Conservation (phyloP, 1,140 invertebrate species). For the Drosophila subpulchrella region DNA sequence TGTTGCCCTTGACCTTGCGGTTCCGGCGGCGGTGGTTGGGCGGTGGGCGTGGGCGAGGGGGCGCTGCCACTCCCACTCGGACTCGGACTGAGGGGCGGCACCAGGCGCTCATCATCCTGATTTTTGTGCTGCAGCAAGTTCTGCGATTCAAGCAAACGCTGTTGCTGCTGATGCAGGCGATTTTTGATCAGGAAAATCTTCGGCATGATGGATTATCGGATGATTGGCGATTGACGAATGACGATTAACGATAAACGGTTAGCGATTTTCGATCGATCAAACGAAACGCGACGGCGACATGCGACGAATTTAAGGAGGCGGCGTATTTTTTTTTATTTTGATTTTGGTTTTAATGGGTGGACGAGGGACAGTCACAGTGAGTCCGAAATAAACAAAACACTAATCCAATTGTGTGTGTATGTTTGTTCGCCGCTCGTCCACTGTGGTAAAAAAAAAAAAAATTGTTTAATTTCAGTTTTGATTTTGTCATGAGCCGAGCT, state of each 20-base stretch:
- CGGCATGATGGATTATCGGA: constrained; percentile 87
- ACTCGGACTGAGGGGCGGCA: constrained; percentile 82
- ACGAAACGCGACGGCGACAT: constrained; percentile 30
- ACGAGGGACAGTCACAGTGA: constrained; percentile 29
- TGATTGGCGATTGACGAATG: not conserved
- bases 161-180: constrained; percentile 94
- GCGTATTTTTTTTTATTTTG: not conserved
- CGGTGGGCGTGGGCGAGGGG: constrained; percentile 33
- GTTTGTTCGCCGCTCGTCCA: constrained; percentile 58
- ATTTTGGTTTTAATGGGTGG: constrained; percentile 16
- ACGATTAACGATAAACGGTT: not conserved
- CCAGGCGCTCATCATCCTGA: constrained; percentile 83
- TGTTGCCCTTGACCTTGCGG: constrained; percentile 58
- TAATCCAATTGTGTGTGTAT: constrained; percentile 83
- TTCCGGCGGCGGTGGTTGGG: constrained; percentile 76
- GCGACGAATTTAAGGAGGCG: constrained; percentile 16
- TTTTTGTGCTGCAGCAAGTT: constrained; percentile 87
- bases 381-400: constrained; percentile 75
- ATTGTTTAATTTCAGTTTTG: constrained; percentile 25
- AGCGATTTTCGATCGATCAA: constrained; percentile 5
- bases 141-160: constrained; percentile 91
- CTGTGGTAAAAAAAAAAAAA: constrained; percentile 25
- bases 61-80: constrained; percentile 17
- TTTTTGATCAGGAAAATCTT: constrained; percentile 96
- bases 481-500: constrained; percentile 47